Evolutionary conservation across 2,797 vertebrate genomes (phyloP).

Genomic region (Macrochelys suwanniensis): DNA sequence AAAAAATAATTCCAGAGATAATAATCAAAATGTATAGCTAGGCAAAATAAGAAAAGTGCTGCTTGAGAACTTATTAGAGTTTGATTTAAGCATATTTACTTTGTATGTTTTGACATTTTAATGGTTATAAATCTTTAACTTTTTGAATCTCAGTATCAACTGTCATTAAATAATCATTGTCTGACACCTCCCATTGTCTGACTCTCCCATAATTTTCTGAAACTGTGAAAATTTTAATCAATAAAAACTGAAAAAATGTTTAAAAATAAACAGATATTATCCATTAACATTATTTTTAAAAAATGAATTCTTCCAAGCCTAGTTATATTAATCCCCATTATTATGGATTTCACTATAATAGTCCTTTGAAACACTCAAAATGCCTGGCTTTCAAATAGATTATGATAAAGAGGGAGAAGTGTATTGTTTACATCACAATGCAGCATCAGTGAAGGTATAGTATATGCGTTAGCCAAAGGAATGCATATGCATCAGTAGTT

Average conservation of each 20-base stretch:
- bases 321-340: slow-evolving; percentile 68
- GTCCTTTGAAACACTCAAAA: slow-evolving; percentile 39
- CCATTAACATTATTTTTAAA: not conserved
- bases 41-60: not conserved
- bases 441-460: slow-evolving; percentile 70
- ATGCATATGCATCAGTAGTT: slow-evolving; percentile 49
- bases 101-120: not conserved
- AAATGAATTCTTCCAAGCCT: not conserved
- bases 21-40: not conserved
- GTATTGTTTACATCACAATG: slow-evolving; percentile 64
- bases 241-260: not conserved
- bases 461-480: not conserved
- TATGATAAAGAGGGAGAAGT: slow-evolving; percentile 59
- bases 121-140: not conserved
- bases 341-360: slow-evolving; percentile 48
- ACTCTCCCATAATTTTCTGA: not conserved
- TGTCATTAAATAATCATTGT: not conserved
- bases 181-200: not conserved
- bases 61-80: not conserved
- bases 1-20: not conserved
- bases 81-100: not conserved
- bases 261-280: not conserved
- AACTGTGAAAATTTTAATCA: not conserved
- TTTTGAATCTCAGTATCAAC: not conserved
- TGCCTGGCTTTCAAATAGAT: slow-evolving; percentile 67